These are phyloP conservation scores for Pseudomyrmex sp. DNA, from an alignment of 1,140 invertebrate genomes.

Conservation along the genomic window DNA sequence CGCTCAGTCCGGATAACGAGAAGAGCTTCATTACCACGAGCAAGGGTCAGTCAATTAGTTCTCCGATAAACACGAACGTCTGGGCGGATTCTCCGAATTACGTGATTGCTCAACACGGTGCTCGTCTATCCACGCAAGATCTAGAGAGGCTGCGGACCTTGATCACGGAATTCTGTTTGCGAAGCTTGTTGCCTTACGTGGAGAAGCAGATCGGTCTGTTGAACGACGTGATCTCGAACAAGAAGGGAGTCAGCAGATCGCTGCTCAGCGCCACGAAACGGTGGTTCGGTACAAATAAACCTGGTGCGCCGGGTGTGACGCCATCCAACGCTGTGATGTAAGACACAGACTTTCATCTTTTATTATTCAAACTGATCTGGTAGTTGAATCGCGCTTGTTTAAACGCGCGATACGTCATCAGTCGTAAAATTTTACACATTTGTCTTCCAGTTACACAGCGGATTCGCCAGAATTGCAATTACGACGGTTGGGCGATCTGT, in stretches of 20 bases:
- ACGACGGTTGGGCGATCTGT: constrained; percentile 96
- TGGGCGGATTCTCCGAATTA: constrained; percentile 85
- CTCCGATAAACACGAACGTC: constrained; percentile 87
- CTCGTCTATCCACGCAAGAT: constrained; percentile 92
- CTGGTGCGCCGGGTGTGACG: constrained; percentile 88
- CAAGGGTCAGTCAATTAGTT: constrained; percentile 79
- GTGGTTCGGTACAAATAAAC: constrained; percentile 96
- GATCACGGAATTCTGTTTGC: constrained; percentile 94
- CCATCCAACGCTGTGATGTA: constrained; percentile 93
- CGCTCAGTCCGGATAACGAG: constrained; percentile 87
- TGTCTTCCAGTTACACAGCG: constrained; percentile 89
- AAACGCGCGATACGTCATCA: background rate
- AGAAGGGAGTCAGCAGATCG: constrained; percentile 96
- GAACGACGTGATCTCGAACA: constrained; percentile 93
- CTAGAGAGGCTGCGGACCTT: constrained; percentile 93
- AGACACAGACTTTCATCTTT: constrained; percentile 2
- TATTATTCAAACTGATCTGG: background rate
- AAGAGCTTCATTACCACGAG: constrained; percentile 70
- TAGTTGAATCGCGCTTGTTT: background rate
- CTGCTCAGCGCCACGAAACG: constrained; percentile 97
- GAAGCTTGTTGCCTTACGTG: constrained; percentile 94
- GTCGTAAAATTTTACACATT: constrained; percentile 1
- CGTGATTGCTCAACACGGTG: constrained; percentile 87
- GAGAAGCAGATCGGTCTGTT: constrained; percentile 94
- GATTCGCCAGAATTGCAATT: constrained; percentile 98